Base-by-base conservation (phyloP, 2,888 invertebrate species). In the Silvanus unidentatus region DNA sequence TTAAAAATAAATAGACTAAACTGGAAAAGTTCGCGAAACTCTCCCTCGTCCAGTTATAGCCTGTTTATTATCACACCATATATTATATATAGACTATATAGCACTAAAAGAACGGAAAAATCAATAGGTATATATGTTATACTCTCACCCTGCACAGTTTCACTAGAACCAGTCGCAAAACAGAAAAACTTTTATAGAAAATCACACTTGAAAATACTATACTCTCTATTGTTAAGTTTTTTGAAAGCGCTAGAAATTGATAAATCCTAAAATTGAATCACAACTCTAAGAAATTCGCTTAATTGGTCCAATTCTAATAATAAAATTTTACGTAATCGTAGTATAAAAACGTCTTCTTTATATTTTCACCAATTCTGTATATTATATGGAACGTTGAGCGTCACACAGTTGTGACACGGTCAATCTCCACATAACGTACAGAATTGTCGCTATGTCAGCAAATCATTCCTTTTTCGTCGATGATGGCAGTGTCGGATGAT, bases 401-500 rank as follows among this genome's bases (percentile, higher is more conserved):
- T 90, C 88, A 91, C 78, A 91, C 90, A 57, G 91, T 91, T 66
- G 90, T 91, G 68, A 91, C 90, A 53, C 90, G 81, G 72, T 91
- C 91, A 62, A 91, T 84, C 74, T 91, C 90, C 69, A 90, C 88
- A 73, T 90, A 91, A 70, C 89, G 87, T 76, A 89, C 90, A 84
- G 90, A 89, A 86, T 88, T 88, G 81, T 90, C 89, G 85, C 84
- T 88, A 80, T 88, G 90, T 91, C 91, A 91, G 90, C 90, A 89
- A 81, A 90, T 88, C 75, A 89, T 86, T 73, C 88, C 89, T 72
- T 89, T 89, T 63, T 88, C 88, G 62, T 88, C 88, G 62, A 88
- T 81, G 52, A 88, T 86, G 53, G 87, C 88, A 54, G 88, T 88
- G 72, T 89, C 89, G 16, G 86, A 84, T n/a, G 86, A 87, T 41